phyloP scores from a whole-genome alignment of 1,140 invertebrate species.

The Riptortus pedestris region DNA sequence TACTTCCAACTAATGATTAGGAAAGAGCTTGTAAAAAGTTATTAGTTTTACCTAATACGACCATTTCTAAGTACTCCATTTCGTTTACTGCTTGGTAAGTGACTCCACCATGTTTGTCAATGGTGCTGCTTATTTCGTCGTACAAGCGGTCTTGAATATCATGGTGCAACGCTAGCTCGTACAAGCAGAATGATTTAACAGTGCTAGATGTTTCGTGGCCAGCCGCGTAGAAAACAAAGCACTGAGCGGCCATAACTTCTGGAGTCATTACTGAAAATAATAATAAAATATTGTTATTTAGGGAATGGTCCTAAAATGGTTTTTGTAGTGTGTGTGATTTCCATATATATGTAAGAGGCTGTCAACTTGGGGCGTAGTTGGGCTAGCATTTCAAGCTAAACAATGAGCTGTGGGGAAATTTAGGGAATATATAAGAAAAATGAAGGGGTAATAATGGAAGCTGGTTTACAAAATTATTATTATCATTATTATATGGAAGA shows the following conservation, averaged over 20 bases:
- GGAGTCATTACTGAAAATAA: constrained; percentile 24
- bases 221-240: constrained; percentile 42
- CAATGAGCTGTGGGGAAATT: too few relatives aligned
- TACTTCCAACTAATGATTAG: background rate
- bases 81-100: constrained; percentile 45
- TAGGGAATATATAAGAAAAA: too few relatives aligned
- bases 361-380: too few relatives aligned
- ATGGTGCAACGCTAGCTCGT: constrained; percentile 48
- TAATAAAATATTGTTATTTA: background rate
- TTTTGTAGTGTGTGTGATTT: too few relatives aligned
- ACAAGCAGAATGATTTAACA: constrained; percentile 43
- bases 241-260: constrained; percentile 34
- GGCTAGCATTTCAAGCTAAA: too few relatives aligned
- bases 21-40: background rate
- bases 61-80: constrained; percentile 44
- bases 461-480: too few relatives aligned
- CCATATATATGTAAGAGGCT: too few relatives aligned
- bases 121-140: constrained; percentile 43
- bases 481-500: too few relatives aligned
- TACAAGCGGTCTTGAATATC: constrained; percentile 47
- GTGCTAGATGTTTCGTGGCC: constrained; percentile 53
- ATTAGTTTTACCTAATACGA: constrained; percentile 39
- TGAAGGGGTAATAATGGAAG: too few relatives aligned
- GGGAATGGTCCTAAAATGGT: too few relatives aligned
- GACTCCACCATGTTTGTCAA: constrained; percentile 38